Conservation (phyloP, 1,140 invertebrate species). For the Drosophila repleta region DNA sequence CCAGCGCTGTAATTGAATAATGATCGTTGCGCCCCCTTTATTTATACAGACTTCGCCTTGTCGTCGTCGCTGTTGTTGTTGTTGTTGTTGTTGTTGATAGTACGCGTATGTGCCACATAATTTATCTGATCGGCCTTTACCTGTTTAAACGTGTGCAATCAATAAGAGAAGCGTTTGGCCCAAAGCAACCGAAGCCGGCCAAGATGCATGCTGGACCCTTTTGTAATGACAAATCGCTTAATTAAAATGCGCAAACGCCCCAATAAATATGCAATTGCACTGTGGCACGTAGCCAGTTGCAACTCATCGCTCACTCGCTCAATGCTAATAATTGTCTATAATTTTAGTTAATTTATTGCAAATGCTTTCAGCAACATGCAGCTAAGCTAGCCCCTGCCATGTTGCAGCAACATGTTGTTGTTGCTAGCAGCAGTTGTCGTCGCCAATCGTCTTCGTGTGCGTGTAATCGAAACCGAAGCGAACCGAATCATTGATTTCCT, state of each 20-base stretch:
- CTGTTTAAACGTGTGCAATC: constrained; percentile 35
- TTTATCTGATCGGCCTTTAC: constrained; percentile 18
- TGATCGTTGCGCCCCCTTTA: constrained; percentile 37
- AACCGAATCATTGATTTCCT: constrained; percentile 81
- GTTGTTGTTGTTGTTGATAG: not conserved
- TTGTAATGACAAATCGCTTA: constrained; percentile 77
- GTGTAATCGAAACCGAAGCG: constrained; percentile 77
- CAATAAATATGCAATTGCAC: constrained; percentile 76
- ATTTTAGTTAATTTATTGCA: constrained; percentile 81
- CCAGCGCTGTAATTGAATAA: constrained; percentile 44
- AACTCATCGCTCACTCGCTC: constrained; percentile 49
- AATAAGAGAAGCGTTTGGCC: constrained; percentile 37
- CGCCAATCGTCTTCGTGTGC: constrained; percentile 39
- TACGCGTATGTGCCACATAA: constrained; percentile 8
- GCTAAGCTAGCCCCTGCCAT: constrained; percentile 51
- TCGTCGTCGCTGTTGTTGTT: too few relatives aligned
- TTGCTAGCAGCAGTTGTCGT: constrained; percentile 31
- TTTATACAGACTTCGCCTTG: too few relatives aligned
- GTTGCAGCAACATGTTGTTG: constrained; percentile 70
- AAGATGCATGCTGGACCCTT: constrained; percentile 35
- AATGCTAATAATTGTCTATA: constrained; percentile 80
- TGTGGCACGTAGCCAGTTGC: constrained; percentile 18
- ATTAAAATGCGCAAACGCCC: constrained; percentile 79
- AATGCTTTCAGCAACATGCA: constrained; percentile 80
- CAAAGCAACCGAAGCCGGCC: not conserved